These are phyloP conservation scores for Drosophila acutilabella DNA, from an alignment of 2,888 invertebrate species.

Conservation along the genomic window DNA sequence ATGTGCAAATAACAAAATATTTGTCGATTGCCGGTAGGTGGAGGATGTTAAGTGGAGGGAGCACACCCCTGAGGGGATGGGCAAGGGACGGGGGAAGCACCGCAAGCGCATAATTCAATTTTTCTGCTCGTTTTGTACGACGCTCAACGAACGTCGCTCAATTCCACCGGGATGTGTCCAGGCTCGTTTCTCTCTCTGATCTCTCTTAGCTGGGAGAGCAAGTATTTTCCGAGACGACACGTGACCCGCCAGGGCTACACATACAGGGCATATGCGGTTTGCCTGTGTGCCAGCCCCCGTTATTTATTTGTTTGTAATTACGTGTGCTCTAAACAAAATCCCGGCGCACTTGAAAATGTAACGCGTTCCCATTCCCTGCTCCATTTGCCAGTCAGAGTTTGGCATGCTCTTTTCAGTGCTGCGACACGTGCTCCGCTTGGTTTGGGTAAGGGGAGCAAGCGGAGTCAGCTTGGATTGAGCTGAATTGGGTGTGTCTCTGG, in stretches of 20 bases:
- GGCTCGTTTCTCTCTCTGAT: constrained; percentile 5
- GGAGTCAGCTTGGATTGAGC: constrained; percentile 20
- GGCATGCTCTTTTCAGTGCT: constrained; percentile 67
- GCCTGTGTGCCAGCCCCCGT: constrained; percentile 43
- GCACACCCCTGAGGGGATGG: neutral
- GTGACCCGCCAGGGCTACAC: constrained; percentile 48
- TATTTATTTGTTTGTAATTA: constrained; percentile 84
- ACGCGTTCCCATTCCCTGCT: constrained; percentile 42
- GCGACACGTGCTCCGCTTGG: constrained; percentile 45
- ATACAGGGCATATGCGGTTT: constrained; percentile 61
- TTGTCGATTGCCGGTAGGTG: constrained; percentile 80
- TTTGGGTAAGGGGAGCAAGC: constrained; percentile 7
- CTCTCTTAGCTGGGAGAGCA: neutral
- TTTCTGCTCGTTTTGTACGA: constrained; percentile 82
- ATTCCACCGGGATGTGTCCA: constrained; percentile 54
- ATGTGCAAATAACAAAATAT: constrained; percentile 81
- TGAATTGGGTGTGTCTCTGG: constrained; percentile 6
- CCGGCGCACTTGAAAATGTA: constrained; percentile 68
- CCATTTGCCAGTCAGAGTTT: constrained; percentile 23
- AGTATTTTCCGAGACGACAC: constrained; percentile 58
- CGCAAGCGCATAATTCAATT: constrained; percentile 83
- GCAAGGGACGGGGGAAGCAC: constrained; percentile 66
- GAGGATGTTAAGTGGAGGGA: neutral
- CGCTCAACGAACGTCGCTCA: constrained; percentile 71
- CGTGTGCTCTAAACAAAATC: constrained; percentile 79